A percentile compares a stretch with the other conserved stretches of the same genome.
Conservation (phyloP, 2,113 vertebrate genomes). For the Phyllostomus discolor region DNA sequence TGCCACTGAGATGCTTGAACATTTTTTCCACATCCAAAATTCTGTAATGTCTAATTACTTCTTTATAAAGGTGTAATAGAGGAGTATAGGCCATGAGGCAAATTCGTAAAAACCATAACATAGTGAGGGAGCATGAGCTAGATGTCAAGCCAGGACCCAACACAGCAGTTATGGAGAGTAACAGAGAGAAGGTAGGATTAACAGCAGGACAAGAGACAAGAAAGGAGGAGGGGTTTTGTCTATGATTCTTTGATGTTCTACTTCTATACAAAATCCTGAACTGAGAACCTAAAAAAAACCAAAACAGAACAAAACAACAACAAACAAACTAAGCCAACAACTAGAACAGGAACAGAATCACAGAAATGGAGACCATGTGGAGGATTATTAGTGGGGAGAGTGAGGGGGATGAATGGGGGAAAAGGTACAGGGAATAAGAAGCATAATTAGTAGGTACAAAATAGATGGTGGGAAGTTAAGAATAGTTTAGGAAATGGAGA, state of each 20-base stretch:
- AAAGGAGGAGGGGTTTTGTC: background rate
- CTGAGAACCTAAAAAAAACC: background rate
- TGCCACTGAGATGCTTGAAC: background rate
- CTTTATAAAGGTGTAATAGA: background rate
- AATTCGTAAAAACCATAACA: background rate
- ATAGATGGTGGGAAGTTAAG: too few species aligned
- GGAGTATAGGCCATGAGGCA: background rate
- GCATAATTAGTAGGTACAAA: too few species aligned
- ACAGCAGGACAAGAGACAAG: background rate
- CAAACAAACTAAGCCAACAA: too few species aligned
- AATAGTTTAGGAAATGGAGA: too few species aligned
- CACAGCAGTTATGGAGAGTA: background rate
- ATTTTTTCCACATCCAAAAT: background rate
- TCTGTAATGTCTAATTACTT: background rate
- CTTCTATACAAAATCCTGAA: background rate
- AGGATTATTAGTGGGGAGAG: too few species aligned
- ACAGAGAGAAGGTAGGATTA: background rate
- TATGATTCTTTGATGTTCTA: background rate
- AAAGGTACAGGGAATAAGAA: too few species aligned
- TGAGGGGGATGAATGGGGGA: too few species aligned
- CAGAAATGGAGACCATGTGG: too few species aligned
- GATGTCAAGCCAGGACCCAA: background rate
- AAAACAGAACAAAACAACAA: too few species aligned
- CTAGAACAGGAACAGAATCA: too few species aligned
- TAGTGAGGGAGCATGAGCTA: background rate